A percentile compares a stretch with the other conserved stretches of the same genome.
Conservation (phyloP, 2,113 vertebrate species). For the Pteronura brasiliensis region DNA sequence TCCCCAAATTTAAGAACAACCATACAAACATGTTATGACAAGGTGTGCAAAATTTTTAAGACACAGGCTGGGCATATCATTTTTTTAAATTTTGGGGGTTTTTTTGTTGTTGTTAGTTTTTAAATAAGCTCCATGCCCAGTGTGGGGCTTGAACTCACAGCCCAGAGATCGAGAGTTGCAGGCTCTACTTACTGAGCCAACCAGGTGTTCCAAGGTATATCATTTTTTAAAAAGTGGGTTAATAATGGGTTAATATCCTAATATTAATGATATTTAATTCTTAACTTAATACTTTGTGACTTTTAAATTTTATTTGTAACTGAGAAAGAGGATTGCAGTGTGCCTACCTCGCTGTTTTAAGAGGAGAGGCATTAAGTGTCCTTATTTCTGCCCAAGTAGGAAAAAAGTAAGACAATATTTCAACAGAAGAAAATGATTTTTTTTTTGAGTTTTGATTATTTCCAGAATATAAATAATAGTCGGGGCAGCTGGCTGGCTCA, state of each 20-base stretch:
- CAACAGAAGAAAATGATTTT: not conserved
- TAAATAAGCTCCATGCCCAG: not conserved
- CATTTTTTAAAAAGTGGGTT: conserved; percentile 44
- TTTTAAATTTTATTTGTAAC: conserved; percentile 68
- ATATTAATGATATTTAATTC: not conserved
- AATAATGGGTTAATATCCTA: conserved; percentile 39
- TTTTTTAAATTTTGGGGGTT: not conserved
- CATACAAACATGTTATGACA: not conserved
- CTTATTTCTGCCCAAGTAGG: not conserved
- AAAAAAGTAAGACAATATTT: not conserved
- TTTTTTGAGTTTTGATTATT: not conserved
- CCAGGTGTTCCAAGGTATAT: not conserved
- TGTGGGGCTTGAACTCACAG: not conserved
- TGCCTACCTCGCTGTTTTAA: not conserved
- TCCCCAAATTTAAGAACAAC: not conserved
- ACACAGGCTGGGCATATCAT: not conserved
- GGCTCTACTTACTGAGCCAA: not conserved
- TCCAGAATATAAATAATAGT: not conserved
- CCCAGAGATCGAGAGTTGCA: not conserved
- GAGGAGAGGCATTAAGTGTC: not conserved
- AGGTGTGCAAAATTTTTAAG: not conserved
- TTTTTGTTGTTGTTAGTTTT: not conserved
- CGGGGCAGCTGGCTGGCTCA: not conserved
- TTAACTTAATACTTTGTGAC: conserved; percentile 6
- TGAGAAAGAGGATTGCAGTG: conserved; percentile 34